These are phyloP conservation scores for Gallirallus australis DNA, from an alignment of 2,797 vertebrate genomes.

Conservation along the genomic window DNA sequence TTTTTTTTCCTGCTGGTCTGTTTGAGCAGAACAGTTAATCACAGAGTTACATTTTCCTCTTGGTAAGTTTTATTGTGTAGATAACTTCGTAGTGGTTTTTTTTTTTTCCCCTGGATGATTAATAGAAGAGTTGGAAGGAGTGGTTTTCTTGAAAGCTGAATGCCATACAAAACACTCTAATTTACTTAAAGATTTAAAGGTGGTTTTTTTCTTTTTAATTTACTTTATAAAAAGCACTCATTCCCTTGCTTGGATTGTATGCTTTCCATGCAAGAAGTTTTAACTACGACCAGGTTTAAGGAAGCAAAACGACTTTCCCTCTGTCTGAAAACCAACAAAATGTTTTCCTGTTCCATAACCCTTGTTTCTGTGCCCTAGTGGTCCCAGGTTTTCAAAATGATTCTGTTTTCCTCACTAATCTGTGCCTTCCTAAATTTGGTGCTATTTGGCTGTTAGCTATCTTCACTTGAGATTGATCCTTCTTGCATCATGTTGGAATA, in stretches of 20 bases:
- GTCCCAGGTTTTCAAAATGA: neutral
- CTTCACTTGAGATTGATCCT: neutral
- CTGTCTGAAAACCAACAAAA: neutral
- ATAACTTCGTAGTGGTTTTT: neutral
- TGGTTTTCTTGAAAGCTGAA: neutral
- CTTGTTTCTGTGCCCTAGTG: neutral
- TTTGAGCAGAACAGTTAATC: neutral
- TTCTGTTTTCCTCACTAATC: neutral
- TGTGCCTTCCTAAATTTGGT: neutral
- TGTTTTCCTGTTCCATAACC: neutral
- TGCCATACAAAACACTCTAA: neutral
- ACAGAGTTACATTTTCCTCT: neutral
- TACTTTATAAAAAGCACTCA: neutral
- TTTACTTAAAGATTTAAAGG: neutral
- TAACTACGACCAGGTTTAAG: neutral
- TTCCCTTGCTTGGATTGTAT: neutral
- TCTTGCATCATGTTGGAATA: neutral
- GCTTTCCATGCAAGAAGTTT: neutral
- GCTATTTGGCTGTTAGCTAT: neutral
- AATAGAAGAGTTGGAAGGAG: neutral
- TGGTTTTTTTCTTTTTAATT: neutral
- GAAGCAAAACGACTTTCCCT: rapidly evolving
- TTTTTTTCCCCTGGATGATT: neutral
- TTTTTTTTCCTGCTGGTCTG: neutral
- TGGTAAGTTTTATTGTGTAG: neutral